Base-by-base conservation (phyloP, 2,797 vertebrate species). In the Ataeniobius toweri region DNA sequence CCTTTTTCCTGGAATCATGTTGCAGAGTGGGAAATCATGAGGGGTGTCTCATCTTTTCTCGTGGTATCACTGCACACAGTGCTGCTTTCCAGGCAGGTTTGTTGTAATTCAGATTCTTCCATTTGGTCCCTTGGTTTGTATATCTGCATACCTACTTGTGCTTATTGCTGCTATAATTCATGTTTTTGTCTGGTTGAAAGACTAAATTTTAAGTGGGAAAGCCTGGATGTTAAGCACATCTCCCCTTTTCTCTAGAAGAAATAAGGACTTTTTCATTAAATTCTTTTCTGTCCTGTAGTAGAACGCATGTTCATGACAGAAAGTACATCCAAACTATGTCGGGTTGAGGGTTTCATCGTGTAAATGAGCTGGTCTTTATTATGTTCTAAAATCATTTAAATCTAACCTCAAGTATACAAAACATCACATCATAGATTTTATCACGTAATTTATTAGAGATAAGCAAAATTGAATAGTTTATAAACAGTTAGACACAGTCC, bases 71-170 rank as follows among this genome's bases (percentile, higher is more conserved):
- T 48, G 24, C 46, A n/a, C 68, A 71, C 73, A 14, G 24, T 39
- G 3, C 10, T 18, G 46, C 50, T 44, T 69, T 10, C 22, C 74
- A 56, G 63, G 50, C 31, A 53, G 65, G 31, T 10, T 16, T n/a
- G 63, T 53, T 51, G n/a, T 55, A 68, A 24, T 76, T 53, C 36
- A 65, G 28, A 76, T 14, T 76, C 74, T 44, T 53, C 61, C n/a
- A 24, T 13, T 26, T 46, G n/a, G 1, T 63, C 56, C 44, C 61
- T 39, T 22, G 31, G 61, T 39, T 58, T 75, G 74, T 20, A 68
- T 76, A 55, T 68, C 28, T 75, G 61, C 48, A 68, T 76, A 55
- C 55, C 20, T 75, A 48, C 31, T 53, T 39, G 26, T 9, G 48
- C 70, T 74, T 28, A 59, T 14, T 7, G 51, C n/a, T 16, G 36